Percentiles rank a stretch among this genome's conserved stretches.
phyloP scores from a whole-genome alignment of 2,113 vertebrate genomes.

The Mesembrinibis cayennensis region DNA sequence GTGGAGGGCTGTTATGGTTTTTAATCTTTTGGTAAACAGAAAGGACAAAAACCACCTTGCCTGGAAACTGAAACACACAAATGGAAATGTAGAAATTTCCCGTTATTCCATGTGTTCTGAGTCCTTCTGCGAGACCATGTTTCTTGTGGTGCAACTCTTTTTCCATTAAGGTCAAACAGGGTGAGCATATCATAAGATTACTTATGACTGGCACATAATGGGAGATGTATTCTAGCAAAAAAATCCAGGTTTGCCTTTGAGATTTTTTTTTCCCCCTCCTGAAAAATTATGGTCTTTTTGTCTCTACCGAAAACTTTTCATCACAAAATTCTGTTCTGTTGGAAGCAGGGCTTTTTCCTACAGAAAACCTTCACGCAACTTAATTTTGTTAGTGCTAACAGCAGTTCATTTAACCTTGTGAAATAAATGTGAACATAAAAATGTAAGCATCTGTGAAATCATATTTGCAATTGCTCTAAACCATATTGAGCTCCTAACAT shows the following conservation, averaged over 20 bases:
- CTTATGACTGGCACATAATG: background rate
- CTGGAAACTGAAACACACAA: background rate
- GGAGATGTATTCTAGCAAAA: background rate
- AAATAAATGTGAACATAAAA: constrained; percentile 34
- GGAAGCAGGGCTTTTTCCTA: background rate
- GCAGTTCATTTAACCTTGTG: constrained; percentile 11
- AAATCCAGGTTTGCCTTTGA: background rate
- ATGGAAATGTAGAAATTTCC: background rate
- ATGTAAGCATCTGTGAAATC: constrained; percentile 22
- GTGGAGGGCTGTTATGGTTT: accelerated
- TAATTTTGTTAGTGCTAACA: background rate
- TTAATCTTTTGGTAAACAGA: background rate
- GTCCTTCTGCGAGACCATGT: accelerated
- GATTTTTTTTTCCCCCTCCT: background rate
- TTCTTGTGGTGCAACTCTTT: background rate
- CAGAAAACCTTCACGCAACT: background rate
- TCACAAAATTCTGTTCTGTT: background rate
- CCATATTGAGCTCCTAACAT: background rate
- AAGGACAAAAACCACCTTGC: background rate
- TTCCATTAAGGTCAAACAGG: background rate
- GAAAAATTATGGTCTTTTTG: background rate
- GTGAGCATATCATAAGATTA: background rate
- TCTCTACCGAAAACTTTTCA: background rate
- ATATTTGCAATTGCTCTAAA: constrained; percentile 1
- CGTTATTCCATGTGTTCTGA: accelerated